Evolutionary conservation across 2,888 invertebrate species (phyloP), one percentile per base, ranked within the genome.

Genomic region (Brachypalpus laphriformis): DNA sequence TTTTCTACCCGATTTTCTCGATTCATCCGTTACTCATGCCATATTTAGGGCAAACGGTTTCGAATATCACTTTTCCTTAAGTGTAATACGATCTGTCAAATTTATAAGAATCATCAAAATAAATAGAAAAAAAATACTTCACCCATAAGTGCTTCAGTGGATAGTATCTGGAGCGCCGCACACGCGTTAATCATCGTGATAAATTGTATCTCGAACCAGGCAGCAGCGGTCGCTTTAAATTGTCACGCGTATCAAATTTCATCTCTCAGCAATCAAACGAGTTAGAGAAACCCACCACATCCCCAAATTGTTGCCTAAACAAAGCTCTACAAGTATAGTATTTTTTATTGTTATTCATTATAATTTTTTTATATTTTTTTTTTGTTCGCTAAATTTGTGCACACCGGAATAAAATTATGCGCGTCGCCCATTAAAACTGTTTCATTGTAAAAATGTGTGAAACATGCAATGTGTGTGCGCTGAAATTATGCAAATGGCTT

Each of bases 401-500:
- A 42, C 45, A 42, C 45, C 45, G 45, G 22, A 57, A 57, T 20
- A 66, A 56, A 70, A 34, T 45, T 31, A 70, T 47, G 57, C 56
- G 70, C n/a, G n/a, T n/a, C n/a, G n/a, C 22, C 45, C 66, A 68
- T 68, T 54, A 68, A 49, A 51, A 66, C 18, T 18, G 47, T 45
- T 63, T 28, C 28, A 45, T 63, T 63, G 28, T 59, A 1, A 22
- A 20, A 3, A 22, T 11, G 11, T 34, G 16, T 16, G 11, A 7
- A 9, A 3, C 6, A 28, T 7, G 9, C 7, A 31, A 8, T 8
- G 34, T 37, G 14, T 54, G 51, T 9, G 51, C 25, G 54, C 37
- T 65, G 59, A 49, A 76, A 68, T 76, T 71, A 74, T 74, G 82
- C 75, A 75, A 76, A 82, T 72, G 56, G 65, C 78, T 61, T 85